A percentile compares a stretch with the other conserved stretches of the same genome.
These are phyloP conservation scores for Hermodice carunculata DNA, from an alignment of 2,888 invertebrate genomes.

Conservation along the genomic window DNA sequence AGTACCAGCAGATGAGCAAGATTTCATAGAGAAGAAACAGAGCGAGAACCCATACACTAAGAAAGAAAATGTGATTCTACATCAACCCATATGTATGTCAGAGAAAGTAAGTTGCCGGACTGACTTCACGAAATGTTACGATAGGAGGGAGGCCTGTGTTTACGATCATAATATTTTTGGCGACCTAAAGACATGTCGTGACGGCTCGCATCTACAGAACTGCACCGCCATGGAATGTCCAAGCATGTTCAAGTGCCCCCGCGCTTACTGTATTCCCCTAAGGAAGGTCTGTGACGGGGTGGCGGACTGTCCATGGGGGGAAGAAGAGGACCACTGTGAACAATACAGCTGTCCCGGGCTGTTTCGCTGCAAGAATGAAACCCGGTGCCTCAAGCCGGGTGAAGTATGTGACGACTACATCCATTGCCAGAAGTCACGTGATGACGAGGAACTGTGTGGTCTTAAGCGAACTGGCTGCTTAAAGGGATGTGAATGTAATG, in stretches of 20 bases:
- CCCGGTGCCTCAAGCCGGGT: not conserved
- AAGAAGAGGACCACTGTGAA: conserved; percentile 17
- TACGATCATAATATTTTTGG: too few species aligned
- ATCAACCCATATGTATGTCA: too few species aligned
- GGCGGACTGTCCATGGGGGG: conserved; percentile 17
- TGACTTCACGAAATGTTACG: too few species aligned
- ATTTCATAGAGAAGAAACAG: too few species aligned
- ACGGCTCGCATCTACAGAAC: too few species aligned
- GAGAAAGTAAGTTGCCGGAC: too few species aligned
- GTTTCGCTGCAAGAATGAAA: conserved; percentile 10
- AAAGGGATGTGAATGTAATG: conserved; percentile 1
- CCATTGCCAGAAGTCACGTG: conserved; percentile 4
- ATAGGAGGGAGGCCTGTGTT: too few species aligned
- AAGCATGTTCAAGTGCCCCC: conserved; percentile 20
- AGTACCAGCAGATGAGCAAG: too few species aligned
- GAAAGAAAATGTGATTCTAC: too few species aligned
- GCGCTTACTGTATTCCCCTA: conserved; percentile 20
- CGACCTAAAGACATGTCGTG: too few species aligned
- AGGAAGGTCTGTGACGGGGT: conserved; percentile 12
- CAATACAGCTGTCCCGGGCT: conserved; percentile 19
- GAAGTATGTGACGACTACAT: conserved; percentile 14
- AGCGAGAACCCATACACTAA: too few species aligned
- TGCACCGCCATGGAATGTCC: too few species aligned
- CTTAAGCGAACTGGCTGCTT: not conserved
- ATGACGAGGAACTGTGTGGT: conserved; percentile 16